Conservation (phyloP, 2,797 vertebrate species). For the Glossophaga mutica region DNA sequence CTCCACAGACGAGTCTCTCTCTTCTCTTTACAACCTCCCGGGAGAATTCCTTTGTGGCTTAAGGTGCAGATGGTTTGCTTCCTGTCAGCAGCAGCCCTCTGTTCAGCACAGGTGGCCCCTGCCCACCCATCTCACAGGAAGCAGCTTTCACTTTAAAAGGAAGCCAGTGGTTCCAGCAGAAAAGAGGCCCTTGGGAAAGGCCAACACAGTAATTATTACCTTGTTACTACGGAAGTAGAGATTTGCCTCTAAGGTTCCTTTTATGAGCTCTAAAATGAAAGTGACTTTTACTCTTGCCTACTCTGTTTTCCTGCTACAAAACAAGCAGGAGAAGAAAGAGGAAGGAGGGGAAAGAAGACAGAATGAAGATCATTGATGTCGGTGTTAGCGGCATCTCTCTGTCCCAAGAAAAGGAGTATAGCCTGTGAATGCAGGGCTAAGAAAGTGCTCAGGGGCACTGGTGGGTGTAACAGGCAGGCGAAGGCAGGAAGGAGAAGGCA, state of each 20-base stretch:
- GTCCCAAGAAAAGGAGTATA: not conserved
- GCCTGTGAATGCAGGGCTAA: not conserved
- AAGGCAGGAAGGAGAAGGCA: not conserved
- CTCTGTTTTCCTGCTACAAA: not conserved
- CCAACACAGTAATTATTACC: conserved; percentile 56
- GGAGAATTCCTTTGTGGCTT: conserved; percentile 59
- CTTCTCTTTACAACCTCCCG: not conserved
- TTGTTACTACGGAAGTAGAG: conserved; percentile 45
- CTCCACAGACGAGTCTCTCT: not conserved
- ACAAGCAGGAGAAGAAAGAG: not conserved
- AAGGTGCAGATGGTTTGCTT: conserved; percentile 61
- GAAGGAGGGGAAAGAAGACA: not conserved
- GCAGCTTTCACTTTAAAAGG: conserved; percentile 33
- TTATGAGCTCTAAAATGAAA: conserved; percentile 42
- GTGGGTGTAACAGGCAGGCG: not conserved
- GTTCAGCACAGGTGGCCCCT: conserved; percentile 53
- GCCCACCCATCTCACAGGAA: conserved; percentile 11
- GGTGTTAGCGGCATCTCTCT: not conserved
- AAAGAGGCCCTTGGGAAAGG: conserved; percentile 38
- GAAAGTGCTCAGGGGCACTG: not conserved
- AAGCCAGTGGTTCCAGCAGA: conserved; percentile 1
- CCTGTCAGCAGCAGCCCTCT: conserved; percentile 48
- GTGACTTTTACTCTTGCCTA: conserved; percentile 16
- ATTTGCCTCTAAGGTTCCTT: conserved; percentile 55
- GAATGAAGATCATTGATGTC: not conserved